Percentiles rank a stretch among this genome's conserved stretches.
These are phyloP conservation scores for Carcina quercana DNA, from an alignment of 2,888 invertebrate species.

Conservation along the genomic window DNA sequence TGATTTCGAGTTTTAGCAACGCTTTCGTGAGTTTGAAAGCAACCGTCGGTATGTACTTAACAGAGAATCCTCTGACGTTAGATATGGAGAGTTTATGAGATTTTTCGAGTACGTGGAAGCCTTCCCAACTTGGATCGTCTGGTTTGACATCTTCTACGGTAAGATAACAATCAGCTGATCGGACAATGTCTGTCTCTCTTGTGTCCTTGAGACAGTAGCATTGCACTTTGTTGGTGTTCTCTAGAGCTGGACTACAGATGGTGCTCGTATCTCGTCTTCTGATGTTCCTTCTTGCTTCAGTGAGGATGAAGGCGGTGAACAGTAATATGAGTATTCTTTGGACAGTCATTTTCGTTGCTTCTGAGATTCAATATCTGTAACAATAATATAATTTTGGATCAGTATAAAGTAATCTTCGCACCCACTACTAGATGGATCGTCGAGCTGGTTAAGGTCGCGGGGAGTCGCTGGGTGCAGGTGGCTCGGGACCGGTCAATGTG, in stretches of 20 bases:
- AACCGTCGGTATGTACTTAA: conserved; percentile 80
- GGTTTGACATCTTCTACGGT: conserved; percentile 71
- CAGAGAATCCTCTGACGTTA: conserved; percentile 76
- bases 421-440: no score
- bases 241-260: conserved; percentile 45
- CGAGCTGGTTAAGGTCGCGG: no score
- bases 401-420: no score
- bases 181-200: conserved; percentile 43
- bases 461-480: no score
- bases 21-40: conserved; percentile 75
- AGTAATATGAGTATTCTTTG: conserved; percentile 39
- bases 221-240: conserved; percentile 44
- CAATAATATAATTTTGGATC: no score
- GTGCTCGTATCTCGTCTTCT: conserved; percentile 36
- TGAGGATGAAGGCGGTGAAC: conserved; percentile 27
- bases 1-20: conserved; percentile 74
- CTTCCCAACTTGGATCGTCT: conserved; percentile 78
- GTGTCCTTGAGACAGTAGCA: conserved; percentile 45
- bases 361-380: conserved; percentile 31
- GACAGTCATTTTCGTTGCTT: conserved; percentile 32
- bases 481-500: no score
- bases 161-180: conserved; percentile 81
- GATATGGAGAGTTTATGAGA: conserved; percentile 78
- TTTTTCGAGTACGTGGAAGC: conserved; percentile 77
- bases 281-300: conserved; percentile 37